These are phyloP conservation scores for Goniozus legneri DNA, from an alignment of 1,140 invertebrate genomes.

Conservation along the genomic window DNA sequence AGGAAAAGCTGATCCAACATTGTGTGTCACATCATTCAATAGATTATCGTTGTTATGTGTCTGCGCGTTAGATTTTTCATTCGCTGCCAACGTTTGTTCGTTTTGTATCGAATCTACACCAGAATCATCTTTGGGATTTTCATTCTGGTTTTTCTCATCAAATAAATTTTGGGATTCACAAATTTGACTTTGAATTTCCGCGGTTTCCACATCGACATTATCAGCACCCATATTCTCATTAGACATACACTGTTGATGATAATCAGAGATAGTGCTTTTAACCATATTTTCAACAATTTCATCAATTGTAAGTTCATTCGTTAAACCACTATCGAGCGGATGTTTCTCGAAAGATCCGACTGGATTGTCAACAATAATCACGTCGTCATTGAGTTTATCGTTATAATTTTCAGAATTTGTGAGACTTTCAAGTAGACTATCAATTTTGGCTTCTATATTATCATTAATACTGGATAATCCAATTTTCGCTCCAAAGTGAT, in stretches of 20 bases:
- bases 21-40: not conserved
- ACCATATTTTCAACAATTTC: slow-evolving; percentile 23
- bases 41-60: not conserved
- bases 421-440: too few species aligned
- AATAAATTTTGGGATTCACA: not conserved
- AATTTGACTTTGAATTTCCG: not conserved
- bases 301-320: slow-evolving; percentile 25
- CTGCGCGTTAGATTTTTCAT: not conserved
- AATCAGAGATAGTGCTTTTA: not conserved
- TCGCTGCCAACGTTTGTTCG: not conserved
- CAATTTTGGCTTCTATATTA: too few species aligned
- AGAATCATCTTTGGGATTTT: not conserved
- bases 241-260: too few species aligned
- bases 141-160: not conserved
- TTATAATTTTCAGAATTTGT: too few species aligned
- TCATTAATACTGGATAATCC: too few species aligned
- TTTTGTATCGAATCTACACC: not conserved
- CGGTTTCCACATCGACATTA: not conserved
- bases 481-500: too few species aligned
- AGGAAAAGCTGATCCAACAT: too few species aligned
- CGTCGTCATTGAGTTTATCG: slow-evolving; percentile 1
- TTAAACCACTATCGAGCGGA: too few species aligned
- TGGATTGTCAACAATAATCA: slow-evolving; percentile 5
- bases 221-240: not conserved
- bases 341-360: too few species aligned